These are phyloP conservation scores for Esox lucius DNA, from an alignment of 2,797 vertebrate species.

Conservation along the genomic window DNA sequence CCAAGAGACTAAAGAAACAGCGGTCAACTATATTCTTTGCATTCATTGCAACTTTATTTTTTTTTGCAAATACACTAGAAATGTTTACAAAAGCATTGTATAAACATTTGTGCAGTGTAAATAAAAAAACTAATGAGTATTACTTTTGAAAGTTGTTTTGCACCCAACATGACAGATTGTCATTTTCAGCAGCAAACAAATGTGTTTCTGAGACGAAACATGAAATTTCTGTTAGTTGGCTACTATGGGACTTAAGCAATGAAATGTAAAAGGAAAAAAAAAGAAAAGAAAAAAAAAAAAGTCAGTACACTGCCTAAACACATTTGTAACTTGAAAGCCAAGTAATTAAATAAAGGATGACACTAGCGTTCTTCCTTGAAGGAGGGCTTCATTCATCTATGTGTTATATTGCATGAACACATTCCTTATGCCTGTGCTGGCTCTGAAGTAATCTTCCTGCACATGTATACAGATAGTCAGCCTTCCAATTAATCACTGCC, in stretches of 20 bases:
- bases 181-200: slow-evolving; percentile 81
- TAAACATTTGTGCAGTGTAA: slow-evolving; percentile 84
- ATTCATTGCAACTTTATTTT: slow-evolving; percentile 70
- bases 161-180: slow-evolving; percentile 82
- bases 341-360: slow-evolving; percentile 46
- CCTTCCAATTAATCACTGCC: slow-evolving; percentile 65
- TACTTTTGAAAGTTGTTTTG: slow-evolving; percentile 75
- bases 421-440: slow-evolving; percentile 29
- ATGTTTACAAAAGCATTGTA: slow-evolving; percentile 86
- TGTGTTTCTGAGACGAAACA: slow-evolving; percentile 49
- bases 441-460: slow-evolving; percentile 38
- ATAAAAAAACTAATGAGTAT: slow-evolving; percentile 77
- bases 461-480: slow-evolving; percentile 71
- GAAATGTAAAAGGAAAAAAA: no score
- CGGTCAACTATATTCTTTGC: slow-evolving; percentile 38
- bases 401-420: slow-evolving; percentile 46
- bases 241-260: slow-evolving; percentile 38
- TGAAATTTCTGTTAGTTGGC: slow-evolving; percentile 58
- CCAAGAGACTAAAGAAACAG: slow-evolving; percentile 11
- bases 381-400: slow-evolving; percentile 81
- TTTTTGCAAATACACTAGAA: slow-evolving; percentile 86
- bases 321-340: slow-evolving; percentile 40
- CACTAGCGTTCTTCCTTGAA: slow-evolving; percentile 72
- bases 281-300: slow-evolving; percentile 23
- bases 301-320: slow-evolving; percentile 34